These are phyloP conservation scores for Anthophora plumipes DNA, from an alignment of 2,888 invertebrate genomes.

Conservation along the genomic window DNA sequence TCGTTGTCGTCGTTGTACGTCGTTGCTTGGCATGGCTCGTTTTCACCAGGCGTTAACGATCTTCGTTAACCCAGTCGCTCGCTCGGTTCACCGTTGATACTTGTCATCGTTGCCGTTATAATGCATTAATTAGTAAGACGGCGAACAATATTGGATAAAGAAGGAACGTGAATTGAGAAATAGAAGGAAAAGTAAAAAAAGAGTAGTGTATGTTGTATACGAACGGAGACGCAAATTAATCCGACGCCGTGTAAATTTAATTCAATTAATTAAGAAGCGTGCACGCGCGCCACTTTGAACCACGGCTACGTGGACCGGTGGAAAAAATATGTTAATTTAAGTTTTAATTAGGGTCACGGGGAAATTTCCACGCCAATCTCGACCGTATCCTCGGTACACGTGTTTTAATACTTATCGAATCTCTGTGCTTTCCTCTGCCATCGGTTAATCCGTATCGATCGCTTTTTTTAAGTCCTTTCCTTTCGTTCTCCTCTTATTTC, in stretches of 20 bases:
- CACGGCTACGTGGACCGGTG: not conserved
- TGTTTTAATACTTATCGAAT: not conserved
- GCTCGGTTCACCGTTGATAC: not conserved
- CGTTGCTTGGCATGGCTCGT: constrained; percentile 24
- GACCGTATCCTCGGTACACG: not conserved
- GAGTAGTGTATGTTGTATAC: not conserved
- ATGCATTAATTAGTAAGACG: constrained; percentile 53
- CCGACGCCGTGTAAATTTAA: constrained; percentile 19
- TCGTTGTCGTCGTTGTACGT: too few relatives aligned
- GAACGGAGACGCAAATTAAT: constrained; percentile 25
- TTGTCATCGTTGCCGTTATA: constrained; percentile 9
- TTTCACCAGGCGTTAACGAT: constrained; percentile 47
- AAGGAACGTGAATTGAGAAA: too few relatives aligned
- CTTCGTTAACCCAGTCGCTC: constrained; percentile 42
- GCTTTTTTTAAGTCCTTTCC: not conserved
- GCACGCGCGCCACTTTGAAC: not conserved
- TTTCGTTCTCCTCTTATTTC: not conserved
- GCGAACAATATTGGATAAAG: not conserved
- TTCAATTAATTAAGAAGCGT: constrained; percentile 43
- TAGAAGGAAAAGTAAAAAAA: not conserved
- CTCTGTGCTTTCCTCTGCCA: not conserved
- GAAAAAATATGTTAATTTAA: constrained; percentile 32
- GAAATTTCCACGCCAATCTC: not conserved
- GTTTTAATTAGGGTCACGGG: constrained; percentile 35
- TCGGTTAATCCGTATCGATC: not conserved